phyloP scores from a whole-genome alignment of 1,140 invertebrate genomes.

The Drosophila ambigua region DNA sequence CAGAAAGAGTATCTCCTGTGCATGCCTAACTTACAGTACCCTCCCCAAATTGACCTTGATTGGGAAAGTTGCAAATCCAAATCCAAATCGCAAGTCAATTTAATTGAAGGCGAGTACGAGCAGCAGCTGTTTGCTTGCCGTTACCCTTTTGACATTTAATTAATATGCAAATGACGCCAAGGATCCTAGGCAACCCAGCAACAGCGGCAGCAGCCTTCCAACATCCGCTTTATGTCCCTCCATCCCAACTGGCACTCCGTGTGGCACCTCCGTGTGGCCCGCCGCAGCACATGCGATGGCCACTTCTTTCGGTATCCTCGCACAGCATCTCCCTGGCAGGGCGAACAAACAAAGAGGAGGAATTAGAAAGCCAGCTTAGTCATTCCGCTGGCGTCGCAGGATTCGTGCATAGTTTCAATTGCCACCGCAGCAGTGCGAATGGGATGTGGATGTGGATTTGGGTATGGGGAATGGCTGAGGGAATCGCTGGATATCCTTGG shows the following conservation, averaged over 20 bases:
- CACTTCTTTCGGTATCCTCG: slow-evolving; percentile 26
- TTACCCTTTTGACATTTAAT: slow-evolving; percentile 77
- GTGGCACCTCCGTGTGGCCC: neutral
- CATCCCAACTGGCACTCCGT: slow-evolving; percentile 16
- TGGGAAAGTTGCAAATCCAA: slow-evolving; percentile 1
- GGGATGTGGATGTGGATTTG: neutral
- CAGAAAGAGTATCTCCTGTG: no score
- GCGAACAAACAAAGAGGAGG: slow-evolving; percentile 40
- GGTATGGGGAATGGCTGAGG: slow-evolving; percentile 2
- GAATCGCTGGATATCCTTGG: slow-evolving; percentile 33
- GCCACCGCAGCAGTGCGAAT: slow-evolving; percentile 27
- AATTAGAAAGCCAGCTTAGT: slow-evolving; percentile 77
- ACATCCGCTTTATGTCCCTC: neutral
- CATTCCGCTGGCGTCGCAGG: slow-evolving; percentile 69
- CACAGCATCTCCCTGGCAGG: slow-evolving; percentile 24
- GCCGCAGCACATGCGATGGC: slow-evolving; percentile 36
- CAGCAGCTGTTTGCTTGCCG: slow-evolving; percentile 32
- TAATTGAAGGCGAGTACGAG: slow-evolving; percentile 41
- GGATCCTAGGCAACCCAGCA: slow-evolving; percentile 29
- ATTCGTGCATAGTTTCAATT: slow-evolving; percentile 73
- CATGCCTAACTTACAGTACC: no score
- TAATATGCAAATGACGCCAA: slow-evolving; percentile 71
- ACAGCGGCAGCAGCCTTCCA: slow-evolving; percentile 12
- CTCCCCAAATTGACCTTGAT: slow-evolving; percentile 23
- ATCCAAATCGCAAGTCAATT: slow-evolving; percentile 37